Percentiles rank a stretch among this genome's conserved stretches.
Evolutionary conservation across 1,140 invertebrate species (phyloP).

Genomic region (Argopecten irradians): DNA sequence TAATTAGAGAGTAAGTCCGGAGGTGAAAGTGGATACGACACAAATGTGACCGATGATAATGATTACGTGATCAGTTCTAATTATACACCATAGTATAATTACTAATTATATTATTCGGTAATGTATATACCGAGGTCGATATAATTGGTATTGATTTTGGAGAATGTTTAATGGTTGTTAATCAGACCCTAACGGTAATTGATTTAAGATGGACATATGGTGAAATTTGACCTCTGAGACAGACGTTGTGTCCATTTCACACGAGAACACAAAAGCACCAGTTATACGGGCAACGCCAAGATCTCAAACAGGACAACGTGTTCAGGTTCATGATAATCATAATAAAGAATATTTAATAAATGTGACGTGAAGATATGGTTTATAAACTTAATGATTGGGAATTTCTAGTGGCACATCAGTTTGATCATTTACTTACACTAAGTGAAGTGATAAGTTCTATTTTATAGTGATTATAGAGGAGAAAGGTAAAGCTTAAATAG

Average conservation of each 20-base stretch:
- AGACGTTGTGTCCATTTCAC: conserved; percentile 14
- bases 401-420: no score
- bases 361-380: not conserved
- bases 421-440: no score
- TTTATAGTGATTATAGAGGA: no score
- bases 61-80: not conserved
- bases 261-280: not conserved
- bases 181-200: conserved; percentile 1
- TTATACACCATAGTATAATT: not conserved
- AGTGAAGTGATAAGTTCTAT: no score
- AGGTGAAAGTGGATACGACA: not conserved
- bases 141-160: not conserved
- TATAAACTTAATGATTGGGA: no score
- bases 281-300: not conserved
- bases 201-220: conserved; percentile 16
- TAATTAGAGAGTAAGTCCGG: not conserved
- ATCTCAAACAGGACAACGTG: not conserved
- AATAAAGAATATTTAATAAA: no score
- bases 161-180: not conserved
- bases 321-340: not conserved
- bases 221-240: not conserved
- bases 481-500: no score
- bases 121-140: not conserved
- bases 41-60: not conserved
- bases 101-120: not conserved